phyloP scores from a whole-genome alignment of 1,140 invertebrate genomes.

The Aphaenogaster floridana region DNA sequence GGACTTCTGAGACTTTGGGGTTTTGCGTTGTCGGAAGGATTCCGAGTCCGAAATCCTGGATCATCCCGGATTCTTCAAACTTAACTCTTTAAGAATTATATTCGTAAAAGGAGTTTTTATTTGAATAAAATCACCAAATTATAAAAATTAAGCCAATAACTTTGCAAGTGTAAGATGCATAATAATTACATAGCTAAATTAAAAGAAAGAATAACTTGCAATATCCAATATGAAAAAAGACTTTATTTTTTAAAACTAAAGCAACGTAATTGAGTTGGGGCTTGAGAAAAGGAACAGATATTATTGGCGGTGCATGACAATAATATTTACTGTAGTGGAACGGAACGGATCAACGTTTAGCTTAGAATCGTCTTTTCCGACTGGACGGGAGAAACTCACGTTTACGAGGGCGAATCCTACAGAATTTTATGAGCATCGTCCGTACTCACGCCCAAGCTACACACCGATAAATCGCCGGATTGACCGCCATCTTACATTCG shows the following conservation, averaged over 20 bases:
- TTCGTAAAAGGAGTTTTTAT: neutral
- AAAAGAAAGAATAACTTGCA: neutral
- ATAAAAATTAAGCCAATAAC: neutral
- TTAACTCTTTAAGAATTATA: conserved; percentile 33
- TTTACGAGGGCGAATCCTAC: conserved; percentile 32
- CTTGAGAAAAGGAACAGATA: neutral
- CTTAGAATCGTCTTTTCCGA: neutral
- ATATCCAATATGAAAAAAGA: neutral
- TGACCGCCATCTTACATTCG: conserved; percentile 41
- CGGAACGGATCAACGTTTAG: conserved; percentile 18
- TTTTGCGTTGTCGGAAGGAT: neutral
- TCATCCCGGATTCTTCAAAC: conserved; percentile 47
- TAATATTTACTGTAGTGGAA: conserved; percentile 25
- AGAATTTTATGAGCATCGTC: conserved; percentile 34
- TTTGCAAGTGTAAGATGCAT: neutral
- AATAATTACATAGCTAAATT: neutral
- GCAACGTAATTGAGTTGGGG: no score
- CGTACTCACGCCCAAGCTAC: neutral
- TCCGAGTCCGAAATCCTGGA: conserved; percentile 15
- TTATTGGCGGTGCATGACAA: conserved; percentile 11
- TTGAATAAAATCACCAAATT: neutral
- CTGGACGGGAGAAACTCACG: conserved; percentile 2
- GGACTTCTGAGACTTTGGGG: conserved; percentile 29
- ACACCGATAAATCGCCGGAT: conserved; percentile 49
- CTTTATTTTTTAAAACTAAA: neutral